Evolutionary conservation across 2,797 vertebrate genomes (phyloP), one percentile per base, ranked within the genome.

Genomic region (Todus mexicanus): DNA sequence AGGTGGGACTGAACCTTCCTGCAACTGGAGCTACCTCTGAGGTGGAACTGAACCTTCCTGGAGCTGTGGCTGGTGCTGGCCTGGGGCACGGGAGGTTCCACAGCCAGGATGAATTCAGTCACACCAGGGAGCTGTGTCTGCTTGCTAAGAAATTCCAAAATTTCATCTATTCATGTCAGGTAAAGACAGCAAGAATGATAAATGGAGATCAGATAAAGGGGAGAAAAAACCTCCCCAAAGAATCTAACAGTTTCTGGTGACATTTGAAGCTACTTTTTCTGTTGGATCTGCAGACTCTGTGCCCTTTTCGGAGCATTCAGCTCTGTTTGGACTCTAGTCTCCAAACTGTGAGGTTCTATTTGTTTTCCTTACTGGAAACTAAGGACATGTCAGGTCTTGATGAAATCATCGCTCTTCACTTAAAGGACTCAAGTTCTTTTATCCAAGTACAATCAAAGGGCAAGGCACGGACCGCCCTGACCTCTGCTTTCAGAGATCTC

Each of bases 241-340:
- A 56, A 7, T 42, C 2, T 37, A 87, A 25, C 20, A 12, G 56
- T 68, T 79, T 33, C 50, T 79, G 47, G 56, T 92, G 87, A 90
- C 80, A 83, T 94, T 94, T 90, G 31, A 85, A 86, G 69, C 40
- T 40, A 11, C 26, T 72, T 92, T 82, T 90, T 35, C 76, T 69
- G 56, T 47, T 66, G 77, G 64, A 61, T 45, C 47, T 43, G 61
- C 50, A 56, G 56, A 11, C 35, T 65, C 59, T 38, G 31, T 92
- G 78, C 81, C 87, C 87, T 89, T 92, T 89, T 63, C 57, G 50
- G 74, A 94, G 47, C 65, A 71, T 71, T 89, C 88, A 89, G 77
- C 73, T 68, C 2, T 53, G 69, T 73, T 56, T 86, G 77, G 65
- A 61, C 61, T 57, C 4, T 26, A 15, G 43, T 53, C 65, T 80